phyloP scores from a whole-genome alignment of 92 coral and sea anemone genomes.

The Diadumene lineata region DNA sequence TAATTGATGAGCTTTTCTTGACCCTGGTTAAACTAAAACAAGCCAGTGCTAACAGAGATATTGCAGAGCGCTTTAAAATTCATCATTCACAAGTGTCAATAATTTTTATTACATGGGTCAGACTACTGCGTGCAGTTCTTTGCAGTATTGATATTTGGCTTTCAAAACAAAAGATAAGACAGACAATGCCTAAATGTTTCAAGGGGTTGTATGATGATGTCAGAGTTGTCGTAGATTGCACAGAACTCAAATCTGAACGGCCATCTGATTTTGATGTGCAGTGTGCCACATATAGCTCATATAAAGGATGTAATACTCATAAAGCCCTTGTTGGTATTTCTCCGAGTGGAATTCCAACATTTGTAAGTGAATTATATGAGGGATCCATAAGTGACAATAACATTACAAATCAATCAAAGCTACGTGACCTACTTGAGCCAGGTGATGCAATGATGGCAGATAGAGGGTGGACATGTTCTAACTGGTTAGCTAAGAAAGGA shows the following conservation, averaged over 20 bases:
- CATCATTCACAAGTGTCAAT: slow-evolving; percentile 46
- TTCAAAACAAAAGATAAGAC: slow-evolving; percentile 25
- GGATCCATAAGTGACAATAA: slow-evolving; percentile 71
- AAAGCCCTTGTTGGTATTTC: slow-evolving; percentile 65
- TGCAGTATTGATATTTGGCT: slow-evolving; percentile 59
- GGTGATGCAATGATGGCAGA: slow-evolving; percentile 75
- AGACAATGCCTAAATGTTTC: slow-evolving; percentile 58
- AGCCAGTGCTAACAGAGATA: slow-evolving; percentile 58
- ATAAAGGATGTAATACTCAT: slow-evolving; percentile 56
- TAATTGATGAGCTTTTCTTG: slow-evolving; percentile 56
- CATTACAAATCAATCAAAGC: slow-evolving; percentile 48
- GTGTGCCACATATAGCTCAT: slow-evolving; percentile 49
- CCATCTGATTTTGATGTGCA: slow-evolving; percentile 67
- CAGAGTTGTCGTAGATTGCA: slow-evolving; percentile 59
- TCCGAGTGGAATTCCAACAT: slow-evolving; percentile 57
- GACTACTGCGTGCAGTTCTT: slow-evolving; percentile 38
- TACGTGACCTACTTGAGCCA: too few relatives aligned
- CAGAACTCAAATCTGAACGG: slow-evolving; percentile 49
- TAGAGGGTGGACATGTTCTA: slow-evolving; percentile 49
- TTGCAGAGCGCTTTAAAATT: slow-evolving; percentile 56
- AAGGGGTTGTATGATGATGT: slow-evolving; percentile 50
- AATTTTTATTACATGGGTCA: slow-evolving; percentile 63
- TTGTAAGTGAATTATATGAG: slow-evolving; percentile 51
- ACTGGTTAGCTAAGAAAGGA: slow-evolving; percentile 27
- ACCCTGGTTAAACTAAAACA: slow-evolving; percentile 45